phyloP scores from a whole-genome alignment of 2,797 vertebrate genomes.

The Hemitrygon akajei region DNA sequence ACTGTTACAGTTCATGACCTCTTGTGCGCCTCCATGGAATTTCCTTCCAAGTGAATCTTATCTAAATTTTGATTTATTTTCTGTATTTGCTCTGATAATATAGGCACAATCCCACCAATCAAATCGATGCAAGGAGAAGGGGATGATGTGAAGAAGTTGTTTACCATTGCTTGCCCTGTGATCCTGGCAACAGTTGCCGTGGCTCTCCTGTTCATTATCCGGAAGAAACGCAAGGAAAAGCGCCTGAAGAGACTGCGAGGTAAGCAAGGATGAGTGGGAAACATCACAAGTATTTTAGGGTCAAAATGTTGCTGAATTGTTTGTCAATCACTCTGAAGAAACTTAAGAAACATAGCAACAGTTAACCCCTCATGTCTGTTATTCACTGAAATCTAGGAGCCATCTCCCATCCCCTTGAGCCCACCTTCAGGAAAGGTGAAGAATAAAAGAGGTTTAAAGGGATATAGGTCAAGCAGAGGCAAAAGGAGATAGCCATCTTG shows the following conservation, averaged over 20 bases:
- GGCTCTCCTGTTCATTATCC: conserved; percentile 84
- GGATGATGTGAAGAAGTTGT: conserved; percentile 91
- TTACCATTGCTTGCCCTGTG: conserved; percentile 89
- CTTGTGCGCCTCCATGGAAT: background rate
- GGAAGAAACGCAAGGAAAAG: conserved; percentile 96
- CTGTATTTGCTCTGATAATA: background rate
- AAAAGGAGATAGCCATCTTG: too few species aligned
- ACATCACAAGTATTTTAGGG: background rate
- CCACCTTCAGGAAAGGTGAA: too few species aligned
- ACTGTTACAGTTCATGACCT: background rate
- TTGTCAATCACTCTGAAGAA: background rate
- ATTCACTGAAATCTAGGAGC: too few species aligned
- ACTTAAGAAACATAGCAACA: too few species aligned
- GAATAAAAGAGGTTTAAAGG: too few species aligned
- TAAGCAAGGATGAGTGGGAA: conserved; percentile 47
- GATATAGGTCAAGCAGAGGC: too few species aligned
- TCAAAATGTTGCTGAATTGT: background rate
- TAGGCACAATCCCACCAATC: conserved; percentile 94
- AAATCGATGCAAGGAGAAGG: conserved; percentile 90
- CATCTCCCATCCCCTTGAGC: too few species aligned
- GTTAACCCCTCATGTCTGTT: too few species aligned
- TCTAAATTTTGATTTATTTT: background rate
- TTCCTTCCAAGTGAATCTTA: conserved; percentile 23
- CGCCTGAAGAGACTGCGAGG: conserved; percentile 89
- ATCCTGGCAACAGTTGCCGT: conserved; percentile 88